Percentiles rank a stretch among this genome's conserved stretches.
Evolutionary conservation across 2,113 vertebrate species (phyloP).

Genomic region (Cochlearius cochlearius): DNA sequence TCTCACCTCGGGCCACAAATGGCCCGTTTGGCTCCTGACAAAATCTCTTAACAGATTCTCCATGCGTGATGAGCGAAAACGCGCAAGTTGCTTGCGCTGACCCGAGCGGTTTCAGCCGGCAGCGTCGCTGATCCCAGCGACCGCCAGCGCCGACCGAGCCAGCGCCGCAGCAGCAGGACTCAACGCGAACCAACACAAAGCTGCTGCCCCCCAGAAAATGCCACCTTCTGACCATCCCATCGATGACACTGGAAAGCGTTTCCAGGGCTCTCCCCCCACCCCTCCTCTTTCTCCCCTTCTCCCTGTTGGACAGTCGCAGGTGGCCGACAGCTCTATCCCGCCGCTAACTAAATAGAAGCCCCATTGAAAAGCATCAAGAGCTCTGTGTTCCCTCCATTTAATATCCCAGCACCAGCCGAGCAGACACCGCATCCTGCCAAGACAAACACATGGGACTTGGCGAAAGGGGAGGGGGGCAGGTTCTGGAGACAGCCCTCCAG

Average conservation of each 20-base stretch:
- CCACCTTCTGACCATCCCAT: not conserved
- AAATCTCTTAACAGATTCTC: not conserved
- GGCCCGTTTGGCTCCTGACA: fast-evolving
- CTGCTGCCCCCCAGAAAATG: not conserved
- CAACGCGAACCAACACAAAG: not conserved
- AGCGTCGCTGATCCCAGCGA: not conserved
- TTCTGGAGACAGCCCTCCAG: slow-evolving; percentile 88
- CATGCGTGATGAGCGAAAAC: fast-evolving
- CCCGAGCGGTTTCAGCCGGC: not conserved
- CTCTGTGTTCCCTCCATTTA: slow-evolving; percentile 88
- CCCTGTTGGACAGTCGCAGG: slow-evolving; percentile 75
- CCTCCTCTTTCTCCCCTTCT: not conserved
- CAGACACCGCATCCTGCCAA: slow-evolving; percentile 90
- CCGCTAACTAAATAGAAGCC: slow-evolving; percentile 77
- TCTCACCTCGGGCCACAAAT: not conserved
- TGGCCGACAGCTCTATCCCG: slow-evolving; percentile 69
- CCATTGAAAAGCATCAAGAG: slow-evolving; percentile 85
- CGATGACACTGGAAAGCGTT: fast-evolving
- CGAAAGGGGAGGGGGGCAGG: slow-evolving; percentile 73
- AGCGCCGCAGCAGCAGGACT: not conserved
- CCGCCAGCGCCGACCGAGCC: fast-evolving
- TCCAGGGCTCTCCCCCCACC: not conserved
- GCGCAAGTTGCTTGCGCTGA: not conserved
- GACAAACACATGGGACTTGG: slow-evolving; percentile 88
- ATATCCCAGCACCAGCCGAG: slow-evolving; percentile 82